Evolutionary conservation across 2,888 invertebrate genomes (phyloP), one percentile per base, ranked within the genome.

Genomic region (Antheraea yamamai): DNA sequence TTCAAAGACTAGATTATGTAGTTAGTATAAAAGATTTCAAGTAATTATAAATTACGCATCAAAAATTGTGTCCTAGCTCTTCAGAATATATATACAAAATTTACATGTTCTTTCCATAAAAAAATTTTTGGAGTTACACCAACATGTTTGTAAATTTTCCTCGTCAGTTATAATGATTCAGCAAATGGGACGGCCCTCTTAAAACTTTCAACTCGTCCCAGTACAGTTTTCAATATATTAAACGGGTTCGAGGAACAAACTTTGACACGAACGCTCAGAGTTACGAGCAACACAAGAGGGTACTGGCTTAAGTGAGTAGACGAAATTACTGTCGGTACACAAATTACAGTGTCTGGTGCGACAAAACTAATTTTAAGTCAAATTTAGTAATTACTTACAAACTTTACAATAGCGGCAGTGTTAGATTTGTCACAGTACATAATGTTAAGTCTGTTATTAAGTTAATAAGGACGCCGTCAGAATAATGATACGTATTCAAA

Each of bases 141-240:
- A 6, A 58, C n/a, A 8, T 58, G 20, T 58, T n/a, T 58, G 58
- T 64, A 64, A 2, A 14, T 16, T 64, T 26, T 26, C 23, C 23
- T 26, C 12, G 64, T 64, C 26, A 64, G 26, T 26, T 26, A 64
- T 64, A 58, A 61, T 61, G 61, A 61, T 64, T 64, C 64, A 14
- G 64, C 26, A 64, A 64, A 64, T 64, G 64, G 64, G 26, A 26
- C 64, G 20, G 39, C 68, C 68, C 39, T 68, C 68, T 68, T 35
- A 20, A 68, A 68, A 68, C 35, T 68, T 68, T 68, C 39, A 68
- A 20, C 68, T 68, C 18, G 20, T 39, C 18, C n/a, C 68, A 68
- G 10, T 39, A 68, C 35, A 68, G 68, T 68, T 68, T 68, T 39
- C 68, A 39, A 68, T 39, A 68, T 68, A 68, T 64, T 64, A 68